Conservation (phyloP, 1,140 invertebrate species). For the Bathynomus jamesi region DNA sequence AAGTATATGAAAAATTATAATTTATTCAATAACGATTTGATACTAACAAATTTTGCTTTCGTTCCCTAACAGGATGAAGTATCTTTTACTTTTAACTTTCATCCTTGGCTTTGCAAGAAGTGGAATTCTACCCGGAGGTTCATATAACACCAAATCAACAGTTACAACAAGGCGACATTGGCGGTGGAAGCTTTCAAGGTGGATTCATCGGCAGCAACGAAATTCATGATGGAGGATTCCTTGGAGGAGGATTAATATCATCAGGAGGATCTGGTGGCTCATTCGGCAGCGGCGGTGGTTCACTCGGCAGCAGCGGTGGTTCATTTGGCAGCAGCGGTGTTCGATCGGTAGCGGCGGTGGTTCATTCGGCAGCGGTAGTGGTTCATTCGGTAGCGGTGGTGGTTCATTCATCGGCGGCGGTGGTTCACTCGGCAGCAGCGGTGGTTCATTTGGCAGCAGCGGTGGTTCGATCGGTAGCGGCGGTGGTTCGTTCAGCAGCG, state of each 20-base stretch:
- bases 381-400: not conserved
- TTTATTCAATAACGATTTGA: too few species aligned
- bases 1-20: too few species aligned
- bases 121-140: not conserved
- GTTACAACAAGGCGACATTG: not conserved
- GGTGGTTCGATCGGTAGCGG: conserved; percentile 34
- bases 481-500: conserved; percentile 25
- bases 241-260: too few species aligned
- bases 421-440: not conserved
- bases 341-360: too few species aligned
- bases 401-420: not conserved
- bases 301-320: too few species aligned
- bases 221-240: too few species aligned
- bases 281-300: too few species aligned
- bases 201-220: not conserved
- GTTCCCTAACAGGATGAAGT: not conserved
- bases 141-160: not conserved
- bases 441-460: not conserved
- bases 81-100: not conserved
- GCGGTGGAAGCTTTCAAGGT: not conserved
- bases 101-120: not conserved
- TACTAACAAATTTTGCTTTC: too few species aligned
- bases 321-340: too few species aligned
- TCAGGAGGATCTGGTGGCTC: too few species aligned
- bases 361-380: not conserved